These are phyloP conservation scores for Nasalis larvatus DNA, from an alignment of 2,113 vertebrate species.

Conservation along the genomic window DNA sequence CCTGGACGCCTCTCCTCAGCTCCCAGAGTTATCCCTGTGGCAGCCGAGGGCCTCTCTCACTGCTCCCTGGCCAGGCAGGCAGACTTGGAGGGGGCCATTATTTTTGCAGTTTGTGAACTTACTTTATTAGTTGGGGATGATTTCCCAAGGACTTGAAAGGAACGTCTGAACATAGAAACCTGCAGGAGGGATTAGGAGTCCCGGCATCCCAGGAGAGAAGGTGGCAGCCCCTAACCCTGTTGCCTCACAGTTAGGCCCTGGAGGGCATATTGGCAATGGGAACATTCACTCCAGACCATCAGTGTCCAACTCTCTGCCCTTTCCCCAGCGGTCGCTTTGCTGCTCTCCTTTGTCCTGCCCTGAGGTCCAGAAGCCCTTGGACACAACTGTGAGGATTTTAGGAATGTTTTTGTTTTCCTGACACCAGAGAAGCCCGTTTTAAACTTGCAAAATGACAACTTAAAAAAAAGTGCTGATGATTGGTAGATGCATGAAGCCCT, in stretches of 20 bases:
- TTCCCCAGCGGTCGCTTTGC: background rate
- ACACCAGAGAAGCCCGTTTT: background rate
- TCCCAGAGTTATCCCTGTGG: too few relatives aligned
- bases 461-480: background rate
- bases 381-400: background rate
- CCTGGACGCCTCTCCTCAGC: background rate
- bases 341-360: background rate
- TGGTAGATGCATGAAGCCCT: background rate
- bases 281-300: background rate
- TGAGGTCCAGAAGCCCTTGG: background rate
- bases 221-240: too few relatives aligned
- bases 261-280: background rate
- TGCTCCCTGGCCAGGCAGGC: background rate
- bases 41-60: background rate
- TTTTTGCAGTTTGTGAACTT: background rate
- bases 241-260: background rate
- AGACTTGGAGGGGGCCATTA: background rate
- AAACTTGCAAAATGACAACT: background rate
- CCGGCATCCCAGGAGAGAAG: background rate
- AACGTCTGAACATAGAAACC: background rate
- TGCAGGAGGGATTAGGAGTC: background rate
- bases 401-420: background rate
- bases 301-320: background rate
- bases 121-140: background rate
- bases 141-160: background rate